Conservation (phyloP, 1,140 invertebrate species). For the Trichonephila clavipes region DNA sequence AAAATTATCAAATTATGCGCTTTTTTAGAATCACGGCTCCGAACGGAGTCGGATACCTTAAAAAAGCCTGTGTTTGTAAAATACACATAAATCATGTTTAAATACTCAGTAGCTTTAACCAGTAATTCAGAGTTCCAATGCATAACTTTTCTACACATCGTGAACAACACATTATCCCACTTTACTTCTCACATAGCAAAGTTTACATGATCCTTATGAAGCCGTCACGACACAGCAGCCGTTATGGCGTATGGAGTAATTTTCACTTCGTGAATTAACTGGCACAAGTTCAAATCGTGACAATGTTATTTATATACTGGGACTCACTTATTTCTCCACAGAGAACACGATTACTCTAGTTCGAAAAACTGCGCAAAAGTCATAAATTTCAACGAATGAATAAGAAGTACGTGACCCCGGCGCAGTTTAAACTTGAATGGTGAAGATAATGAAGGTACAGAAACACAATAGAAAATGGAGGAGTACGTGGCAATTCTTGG, state of each 20-base stretch:
- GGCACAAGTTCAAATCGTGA: slow-evolving; percentile 64
- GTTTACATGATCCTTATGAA: slow-evolving; percentile 47
- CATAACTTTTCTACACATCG: background rate
- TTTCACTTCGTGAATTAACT: slow-evolving; percentile 60
- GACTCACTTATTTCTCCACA: background rate
- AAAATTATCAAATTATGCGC: no score
- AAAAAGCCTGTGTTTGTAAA: no score
- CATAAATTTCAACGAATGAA: slow-evolving; percentile 23
- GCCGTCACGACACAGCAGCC: slow-evolving; percentile 37
- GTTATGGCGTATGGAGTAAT: slow-evolving; percentile 11
- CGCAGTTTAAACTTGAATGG: background rate
- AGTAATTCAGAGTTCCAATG: no score
- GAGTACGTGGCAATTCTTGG: background rate
- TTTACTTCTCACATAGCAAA: background rate
- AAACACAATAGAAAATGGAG: background rate
- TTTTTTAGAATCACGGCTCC: no score
- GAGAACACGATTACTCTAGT: slow-evolving; percentile 30
- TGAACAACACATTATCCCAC: background rate
- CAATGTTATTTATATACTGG: slow-evolving; percentile 50
- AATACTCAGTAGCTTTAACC: no score
- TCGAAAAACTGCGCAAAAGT: slow-evolving; percentile 27
- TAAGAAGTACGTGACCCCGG: slow-evolving; percentile 21
- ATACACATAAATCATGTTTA: no score
- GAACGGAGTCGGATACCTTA: no score
- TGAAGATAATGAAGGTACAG: background rate